A percentile compares a stretch with the other conserved stretches of the same genome.
Conservation (phyloP, 2,797 vertebrate species). For the Botia almorhae region DNA sequence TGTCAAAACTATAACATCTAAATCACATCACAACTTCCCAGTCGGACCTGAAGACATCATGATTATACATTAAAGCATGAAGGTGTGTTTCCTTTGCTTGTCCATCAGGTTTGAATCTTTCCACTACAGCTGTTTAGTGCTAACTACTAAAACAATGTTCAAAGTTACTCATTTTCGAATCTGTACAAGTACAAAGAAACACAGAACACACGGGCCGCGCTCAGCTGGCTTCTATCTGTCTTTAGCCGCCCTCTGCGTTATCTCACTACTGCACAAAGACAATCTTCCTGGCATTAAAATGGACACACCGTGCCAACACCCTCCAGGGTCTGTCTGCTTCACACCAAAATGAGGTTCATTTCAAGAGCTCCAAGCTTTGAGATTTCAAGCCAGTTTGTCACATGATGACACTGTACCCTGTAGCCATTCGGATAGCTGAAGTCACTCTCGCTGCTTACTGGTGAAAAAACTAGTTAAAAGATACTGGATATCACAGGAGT, state of each 20-base stretch:
- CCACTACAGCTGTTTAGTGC: neutral
- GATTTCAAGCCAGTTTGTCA: slow-evolving; percentile 40
- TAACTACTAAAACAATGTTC: neutral
- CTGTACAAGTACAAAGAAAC: slow-evolving; percentile 27
- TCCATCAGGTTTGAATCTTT: neutral
- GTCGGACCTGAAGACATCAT: neutral
- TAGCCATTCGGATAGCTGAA: slow-evolving; percentile 43
- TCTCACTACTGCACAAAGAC: slow-evolving; percentile 55
- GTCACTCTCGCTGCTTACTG: slow-evolving; percentile 53
- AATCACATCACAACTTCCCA: neutral
- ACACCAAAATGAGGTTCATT: slow-evolving; percentile 55
- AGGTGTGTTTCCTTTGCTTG: too few relatives aligned
- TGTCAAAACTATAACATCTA: neutral
- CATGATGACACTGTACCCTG: slow-evolving; percentile 34
- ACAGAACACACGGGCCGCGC: slow-evolving; percentile 16
- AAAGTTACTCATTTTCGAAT: slow-evolving; percentile 7
- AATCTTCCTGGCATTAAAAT: slow-evolving; percentile 61
- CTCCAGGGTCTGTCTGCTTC: slow-evolving; percentile 65
- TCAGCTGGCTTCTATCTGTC: slow-evolving; percentile 41
- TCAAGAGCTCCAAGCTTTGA: slow-evolving; percentile 45
- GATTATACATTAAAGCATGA: neutral
- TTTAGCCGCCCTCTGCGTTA: slow-evolving; percentile 29
- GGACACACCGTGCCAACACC: slow-evolving; percentile 53
- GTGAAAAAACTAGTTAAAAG: slow-evolving; percentile 56
- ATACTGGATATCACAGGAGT: slow-evolving; percentile 47